Percentiles rank a stretch among this genome's conserved stretches.
These are phyloP conservation scores for Agrilus mali DNA, from an alignment of 2,888 invertebrate species.

Conservation along the genomic window DNA sequence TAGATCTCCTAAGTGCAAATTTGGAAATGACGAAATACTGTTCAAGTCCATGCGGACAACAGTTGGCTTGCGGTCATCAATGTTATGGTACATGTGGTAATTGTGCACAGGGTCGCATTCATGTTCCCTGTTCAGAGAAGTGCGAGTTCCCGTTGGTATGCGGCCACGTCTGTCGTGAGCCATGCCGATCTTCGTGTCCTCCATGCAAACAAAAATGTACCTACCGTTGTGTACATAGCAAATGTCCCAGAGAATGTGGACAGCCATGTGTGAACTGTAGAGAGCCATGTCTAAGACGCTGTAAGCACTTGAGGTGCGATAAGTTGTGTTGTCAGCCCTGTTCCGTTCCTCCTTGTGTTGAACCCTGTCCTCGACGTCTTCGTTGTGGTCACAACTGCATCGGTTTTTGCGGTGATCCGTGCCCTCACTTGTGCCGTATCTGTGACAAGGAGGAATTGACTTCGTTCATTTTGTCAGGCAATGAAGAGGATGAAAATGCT, in stretches of 20 bases:
- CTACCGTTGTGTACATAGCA: conserved; percentile 40
- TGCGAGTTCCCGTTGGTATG: conserved; percentile 48
- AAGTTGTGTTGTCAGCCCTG: conserved; percentile 38
- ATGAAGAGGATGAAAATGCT: conserved; percentile 42
- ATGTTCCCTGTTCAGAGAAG: conserved; percentile 39
- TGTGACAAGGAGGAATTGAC: conserved; percentile 42
- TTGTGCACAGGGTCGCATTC: conserved; percentile 48
- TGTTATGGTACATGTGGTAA: conserved; percentile 42
- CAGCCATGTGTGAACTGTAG: conserved; percentile 31
- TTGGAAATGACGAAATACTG: conserved; percentile 32
- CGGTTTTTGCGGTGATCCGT: conserved; percentile 61
- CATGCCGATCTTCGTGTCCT: conserved; percentile 43
- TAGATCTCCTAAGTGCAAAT: conserved; percentile 1
- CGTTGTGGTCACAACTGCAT: conserved; percentile 51
- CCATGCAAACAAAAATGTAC: conserved; percentile 40
- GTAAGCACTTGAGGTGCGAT: conserved; percentile 38
- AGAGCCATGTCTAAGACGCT: conserved; percentile 26
- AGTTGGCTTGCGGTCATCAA: conserved; percentile 37
- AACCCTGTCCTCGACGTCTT: conserved; percentile 31
- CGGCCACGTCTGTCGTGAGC: conserved; percentile 46
- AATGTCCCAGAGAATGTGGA: conserved; percentile 35
- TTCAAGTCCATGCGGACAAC: conserved; percentile 30
- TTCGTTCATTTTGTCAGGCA: conserved; percentile 31
- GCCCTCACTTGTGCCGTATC: conserved; percentile 44
- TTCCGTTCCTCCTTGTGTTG: conserved; percentile 32